phyloP scores from a whole-genome alignment of 2,888 invertebrate genomes.

The Napeogenes inachia region DNA sequence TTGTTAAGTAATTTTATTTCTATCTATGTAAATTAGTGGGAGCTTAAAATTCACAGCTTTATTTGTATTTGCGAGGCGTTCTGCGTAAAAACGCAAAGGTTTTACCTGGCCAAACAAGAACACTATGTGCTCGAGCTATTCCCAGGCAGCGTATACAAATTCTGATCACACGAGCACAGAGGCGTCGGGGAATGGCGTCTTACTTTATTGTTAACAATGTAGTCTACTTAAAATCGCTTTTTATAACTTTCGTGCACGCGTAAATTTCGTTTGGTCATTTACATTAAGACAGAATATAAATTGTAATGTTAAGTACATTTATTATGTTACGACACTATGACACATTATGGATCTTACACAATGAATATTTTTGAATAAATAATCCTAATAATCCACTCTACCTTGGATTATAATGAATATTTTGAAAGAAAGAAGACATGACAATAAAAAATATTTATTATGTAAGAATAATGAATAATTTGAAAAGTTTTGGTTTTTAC shows the following conservation, averaged over 20 bases:
- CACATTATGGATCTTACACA: too few relatives aligned
- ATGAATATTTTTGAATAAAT: too few relatives aligned
- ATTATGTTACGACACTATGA: constrained; percentile 1
- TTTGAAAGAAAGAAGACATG: too few relatives aligned
- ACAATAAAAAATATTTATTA: too few relatives aligned
- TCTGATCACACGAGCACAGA: constrained; percentile 62
- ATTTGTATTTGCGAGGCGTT: constrained; percentile 68
- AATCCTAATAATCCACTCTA: too few relatives aligned
- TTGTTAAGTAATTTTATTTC: constrained; percentile 51
- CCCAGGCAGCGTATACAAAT: constrained; percentile 70
- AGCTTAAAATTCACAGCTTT: constrained; percentile 58
- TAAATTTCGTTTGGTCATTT: constrained; percentile 11
- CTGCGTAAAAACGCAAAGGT: constrained; percentile 67
- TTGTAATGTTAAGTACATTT: constrained; percentile 17
- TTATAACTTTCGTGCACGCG: constrained; percentile 21
- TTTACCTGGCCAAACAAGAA: constrained; percentile 68
- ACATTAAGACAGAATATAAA: constrained; percentile 5
- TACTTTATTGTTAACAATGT: constrained; percentile 27
- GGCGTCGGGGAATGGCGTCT: constrained; percentile 43
- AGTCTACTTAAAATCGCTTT: constrained; percentile 31
- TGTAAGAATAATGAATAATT: too few relatives aligned
- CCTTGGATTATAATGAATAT: too few relatives aligned
- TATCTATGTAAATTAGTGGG: constrained; percentile 52
- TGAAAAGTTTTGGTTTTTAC: too few relatives aligned
- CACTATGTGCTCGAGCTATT: constrained; percentile 63